Evolutionary conservation across 2,113 vertebrate genomes (phyloP).

Genomic region (Crotalus viridis): DNA sequence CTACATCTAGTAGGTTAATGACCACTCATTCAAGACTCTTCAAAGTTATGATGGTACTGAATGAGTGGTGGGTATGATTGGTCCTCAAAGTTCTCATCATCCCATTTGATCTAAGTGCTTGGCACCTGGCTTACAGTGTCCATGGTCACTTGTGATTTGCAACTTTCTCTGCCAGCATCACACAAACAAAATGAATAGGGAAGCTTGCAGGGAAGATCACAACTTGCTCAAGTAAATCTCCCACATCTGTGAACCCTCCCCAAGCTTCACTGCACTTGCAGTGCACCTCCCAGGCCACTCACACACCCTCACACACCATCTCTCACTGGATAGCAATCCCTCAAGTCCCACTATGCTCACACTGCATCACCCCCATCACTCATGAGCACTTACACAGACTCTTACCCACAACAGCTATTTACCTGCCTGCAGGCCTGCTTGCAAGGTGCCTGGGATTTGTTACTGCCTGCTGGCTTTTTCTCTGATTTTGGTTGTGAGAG

Average conservation of each 20-base stretch:
- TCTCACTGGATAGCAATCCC: background rate
- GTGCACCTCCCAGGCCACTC: background rate
- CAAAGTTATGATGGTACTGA: background rate
- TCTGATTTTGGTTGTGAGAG: background rate
- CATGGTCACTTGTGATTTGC: background rate
- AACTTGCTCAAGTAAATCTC: background rate
- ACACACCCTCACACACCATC: background rate
- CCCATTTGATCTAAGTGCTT: background rate
- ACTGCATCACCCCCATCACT: background rate
- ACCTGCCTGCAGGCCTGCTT: background rate
- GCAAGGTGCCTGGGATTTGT: background rate
- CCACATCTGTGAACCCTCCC: background rate
- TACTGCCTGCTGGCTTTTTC: background rate
- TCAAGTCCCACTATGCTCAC: background rate
- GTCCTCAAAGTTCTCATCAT: background rate
- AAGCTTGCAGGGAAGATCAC: background rate
- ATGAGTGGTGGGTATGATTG: background rate
- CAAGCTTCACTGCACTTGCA: background rate
- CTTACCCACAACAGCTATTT: background rate
- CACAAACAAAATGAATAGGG: background rate
- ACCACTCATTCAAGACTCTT: background rate
- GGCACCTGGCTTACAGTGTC: background rate
- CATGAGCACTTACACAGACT: background rate
- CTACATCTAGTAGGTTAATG: background rate
- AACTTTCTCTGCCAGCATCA: background rate